Base-by-base conservation (phyloP, 2,797 vertebrate genomes). In the Alosa sapidissima region DNA sequence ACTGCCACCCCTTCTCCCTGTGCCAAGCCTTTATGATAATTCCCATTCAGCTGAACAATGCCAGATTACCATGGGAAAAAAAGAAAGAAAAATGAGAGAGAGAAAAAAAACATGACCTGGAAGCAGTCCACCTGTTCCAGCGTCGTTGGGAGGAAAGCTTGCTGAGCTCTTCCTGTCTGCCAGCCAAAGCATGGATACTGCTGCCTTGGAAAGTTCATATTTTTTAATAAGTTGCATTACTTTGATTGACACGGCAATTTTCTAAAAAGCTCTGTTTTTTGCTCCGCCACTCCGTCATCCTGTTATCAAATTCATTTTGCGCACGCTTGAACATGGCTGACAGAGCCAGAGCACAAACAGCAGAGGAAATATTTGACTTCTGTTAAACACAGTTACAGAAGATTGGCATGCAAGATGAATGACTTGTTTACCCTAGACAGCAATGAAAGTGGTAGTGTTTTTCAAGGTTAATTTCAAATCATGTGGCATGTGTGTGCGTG, bases 11-110 rank as follows among this genome's bases (percentile, higher is more conserved):
- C 55, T 24, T 60, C 16, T 78, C 82, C 1, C 84, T 36, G 36
- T 92, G 93, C 93, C 93, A 94, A 92, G 91, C 82, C 28, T 91
- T 92, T 92, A 92, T 93, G 93, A 84, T 93, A 93, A 94, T 93
- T 87, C 91, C 78, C 91, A 92, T 94, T 94, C 91, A 91, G 87
- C 9, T 89, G 83, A 89, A 93, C 92, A 94, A 94, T 92, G 90
- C 90, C 1, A 91, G 91, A 94, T 94, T 94, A 94, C 88, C 84
- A 90, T 88, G 60, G 87, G 81, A 85, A 88, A 68, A 88, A 89
- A 78, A 8, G 41, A 75, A 75, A 45, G 16, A 36, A 19, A 21
- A 75, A 41, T 41, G 5, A 45, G 54, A 19, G 54, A 55, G 54
- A 28, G 33, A 14, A 58, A 36, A 75, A 36, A 75, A 41, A 45